phyloP scores from a whole-genome alignment of 2,113 vertebrate species.

The Dasyornis broadbenti region DNA sequence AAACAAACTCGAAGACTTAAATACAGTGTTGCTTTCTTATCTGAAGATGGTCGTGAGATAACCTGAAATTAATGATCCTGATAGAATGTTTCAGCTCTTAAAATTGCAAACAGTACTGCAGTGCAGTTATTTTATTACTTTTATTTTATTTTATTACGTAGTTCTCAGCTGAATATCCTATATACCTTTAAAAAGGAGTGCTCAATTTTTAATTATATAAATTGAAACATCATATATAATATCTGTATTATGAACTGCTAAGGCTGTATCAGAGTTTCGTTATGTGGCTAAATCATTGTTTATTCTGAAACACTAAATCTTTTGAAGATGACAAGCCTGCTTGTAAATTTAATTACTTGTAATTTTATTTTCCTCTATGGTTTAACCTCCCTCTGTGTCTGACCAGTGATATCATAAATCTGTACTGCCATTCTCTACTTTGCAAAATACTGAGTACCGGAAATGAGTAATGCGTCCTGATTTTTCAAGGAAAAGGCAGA shows the following conservation, averaged over 20 bases:
- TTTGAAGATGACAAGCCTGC: constrained; percentile 70
- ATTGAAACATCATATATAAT: constrained; percentile 69
- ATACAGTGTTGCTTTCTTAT: background rate
- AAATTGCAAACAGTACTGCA: constrained; percentile 58
- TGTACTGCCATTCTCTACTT: constrained; percentile 52
- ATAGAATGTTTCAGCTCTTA: constrained; percentile 53
- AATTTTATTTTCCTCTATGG: constrained; percentile 80
- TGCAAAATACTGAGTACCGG: constrained; percentile 49
- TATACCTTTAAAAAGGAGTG: constrained; percentile 57
- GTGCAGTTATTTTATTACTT: constrained; percentile 63
- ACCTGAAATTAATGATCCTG: constrained; percentile 14
- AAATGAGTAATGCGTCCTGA: constrained; percentile 35
- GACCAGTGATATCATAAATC: constrained; percentile 75
- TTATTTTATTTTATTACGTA: constrained; percentile 54
- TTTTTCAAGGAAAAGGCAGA: constrained; percentile 58
- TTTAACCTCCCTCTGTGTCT: constrained; percentile 76
- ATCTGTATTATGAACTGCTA: constrained; percentile 44
- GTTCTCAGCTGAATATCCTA: constrained; percentile 61
- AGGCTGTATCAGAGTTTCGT: constrained; percentile 45
- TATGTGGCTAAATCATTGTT: constrained; percentile 53
- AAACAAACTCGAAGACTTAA: background rate
- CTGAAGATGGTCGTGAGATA: background rate
- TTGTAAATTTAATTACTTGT: constrained; percentile 83
- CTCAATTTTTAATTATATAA: constrained; percentile 75
- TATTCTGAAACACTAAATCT: constrained; percentile 70